Conservation (phyloP, 2,113 vertebrate genomes). For the Callionymus lyra region DNA sequence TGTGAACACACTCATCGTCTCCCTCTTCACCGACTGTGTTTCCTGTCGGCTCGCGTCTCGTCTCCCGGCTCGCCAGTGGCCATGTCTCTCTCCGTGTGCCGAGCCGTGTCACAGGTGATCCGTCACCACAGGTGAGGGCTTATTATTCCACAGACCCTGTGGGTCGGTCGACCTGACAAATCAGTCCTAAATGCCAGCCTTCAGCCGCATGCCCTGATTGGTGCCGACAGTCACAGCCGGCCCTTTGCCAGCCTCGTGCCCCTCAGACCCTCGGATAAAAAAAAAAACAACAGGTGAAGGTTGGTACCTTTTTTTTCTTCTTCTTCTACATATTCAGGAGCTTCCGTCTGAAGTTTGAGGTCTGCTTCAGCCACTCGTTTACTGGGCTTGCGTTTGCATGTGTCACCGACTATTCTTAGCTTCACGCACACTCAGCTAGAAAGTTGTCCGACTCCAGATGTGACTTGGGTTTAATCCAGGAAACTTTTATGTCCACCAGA, state of each 20-base stretch:
- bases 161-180: constrained; percentile 50
- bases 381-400: constrained; percentile 8
- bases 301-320: constrained; percentile 18
- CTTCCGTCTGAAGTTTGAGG: constrained; percentile 37
- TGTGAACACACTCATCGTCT: constrained; percentile 2
- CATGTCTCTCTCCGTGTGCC: constrained; percentile 50
- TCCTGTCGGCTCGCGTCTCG: constrained; percentile 47
- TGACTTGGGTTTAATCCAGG: constrained; percentile 14
- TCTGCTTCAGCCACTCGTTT: constrained; percentile 23
- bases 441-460: constrained; percentile 24
- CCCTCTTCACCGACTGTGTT: constrained; percentile 6
- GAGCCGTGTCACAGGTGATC: constrained; percentile 66
- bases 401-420: constrained; percentile 7
- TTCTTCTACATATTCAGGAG: constrained; percentile 42
- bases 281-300: constrained; percentile 47
- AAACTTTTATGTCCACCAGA: constrained; percentile 39
- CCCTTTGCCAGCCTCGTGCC: constrained; percentile 58
- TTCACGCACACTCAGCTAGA: constrained; percentile 30
- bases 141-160: constrained; percentile 58
- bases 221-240: constrained; percentile 57
- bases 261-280: constrained; percentile 21
- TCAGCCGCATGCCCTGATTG: constrained; percentile 50
- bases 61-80: constrained; percentile 50
- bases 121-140: constrained; percentile 61
- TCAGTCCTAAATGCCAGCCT: constrained; percentile 63